phyloP scores from a whole-genome alignment of 2,888 invertebrate genomes.

The Neoaliturus tenellus region DNA sequence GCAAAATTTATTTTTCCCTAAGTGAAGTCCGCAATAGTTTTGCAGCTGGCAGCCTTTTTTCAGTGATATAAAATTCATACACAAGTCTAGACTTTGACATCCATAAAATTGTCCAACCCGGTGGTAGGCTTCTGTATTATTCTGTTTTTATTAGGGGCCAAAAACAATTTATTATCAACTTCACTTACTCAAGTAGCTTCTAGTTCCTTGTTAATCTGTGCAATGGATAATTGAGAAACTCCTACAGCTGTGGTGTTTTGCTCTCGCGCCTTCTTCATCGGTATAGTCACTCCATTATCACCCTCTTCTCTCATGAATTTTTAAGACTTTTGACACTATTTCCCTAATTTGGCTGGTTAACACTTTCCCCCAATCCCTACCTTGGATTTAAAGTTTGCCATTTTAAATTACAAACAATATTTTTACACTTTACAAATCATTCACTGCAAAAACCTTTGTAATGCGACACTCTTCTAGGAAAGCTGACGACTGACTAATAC shows the following conservation, averaged over 20 bases:
- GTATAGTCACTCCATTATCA: constrained; percentile 21
- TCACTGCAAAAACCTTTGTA: constrained; percentile 12
- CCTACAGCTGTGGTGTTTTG: constrained; percentile 25
- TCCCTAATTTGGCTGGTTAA: constrained; percentile 37
- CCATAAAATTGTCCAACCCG: constrained; percentile 39
- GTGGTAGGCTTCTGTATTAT: constrained; percentile 7
- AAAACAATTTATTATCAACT: constrained; percentile 19
- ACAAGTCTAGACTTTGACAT: constrained; percentile 30
- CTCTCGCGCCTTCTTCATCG: constrained; percentile 26
- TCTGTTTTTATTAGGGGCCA: constrained; percentile 31
- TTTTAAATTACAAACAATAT: background rate
- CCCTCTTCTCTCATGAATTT: constrained; percentile 41
- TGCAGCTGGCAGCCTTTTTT: constrained; percentile 40
- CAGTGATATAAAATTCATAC: constrained; percentile 37
- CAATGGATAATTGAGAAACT: constrained; percentile 14
- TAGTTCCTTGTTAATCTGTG: constrained; percentile 26
- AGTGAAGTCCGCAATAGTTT: background rate
- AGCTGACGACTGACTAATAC: background rate
- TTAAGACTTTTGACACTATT: constrained; percentile 25
- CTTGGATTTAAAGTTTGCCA: constrained; percentile 28
- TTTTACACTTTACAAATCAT: background rate
- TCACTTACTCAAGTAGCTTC: constrained; percentile 10
- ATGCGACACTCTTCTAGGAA: background rate
- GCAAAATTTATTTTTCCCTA: no score
- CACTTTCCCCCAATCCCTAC: constrained; percentile 6